Evolutionary conservation across 2,113 vertebrate species (phyloP).

Genomic region (Leiothrix lutea): DNA sequence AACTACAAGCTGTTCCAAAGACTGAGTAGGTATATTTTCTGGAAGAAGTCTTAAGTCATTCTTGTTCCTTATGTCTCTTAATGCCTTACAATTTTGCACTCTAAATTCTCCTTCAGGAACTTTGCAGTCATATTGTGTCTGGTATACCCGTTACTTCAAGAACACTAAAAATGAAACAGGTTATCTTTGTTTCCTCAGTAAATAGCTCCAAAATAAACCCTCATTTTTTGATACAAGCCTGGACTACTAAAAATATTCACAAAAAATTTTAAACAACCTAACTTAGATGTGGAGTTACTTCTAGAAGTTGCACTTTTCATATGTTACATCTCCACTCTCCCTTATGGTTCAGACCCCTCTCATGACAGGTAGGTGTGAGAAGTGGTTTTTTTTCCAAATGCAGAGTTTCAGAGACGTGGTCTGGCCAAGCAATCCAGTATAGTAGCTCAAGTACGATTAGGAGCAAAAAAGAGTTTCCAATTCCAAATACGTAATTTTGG

Average conservation of each 20-base stretch:
- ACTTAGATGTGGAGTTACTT: background rate
- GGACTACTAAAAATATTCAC: background rate
- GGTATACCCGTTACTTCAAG: background rate
- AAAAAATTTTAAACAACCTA: background rate
- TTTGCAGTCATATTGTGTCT: background rate
- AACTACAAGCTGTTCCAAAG: background rate
- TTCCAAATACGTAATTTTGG: background rate
- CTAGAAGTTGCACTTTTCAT: background rate
- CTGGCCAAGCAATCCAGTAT: fast-evolving
- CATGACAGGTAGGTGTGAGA: background rate
- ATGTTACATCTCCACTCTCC: background rate
- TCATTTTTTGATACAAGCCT: background rate
- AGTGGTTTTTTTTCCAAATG: background rate
- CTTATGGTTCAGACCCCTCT: background rate
- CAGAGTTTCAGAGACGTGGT: background rate
- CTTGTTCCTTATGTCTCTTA: background rate
- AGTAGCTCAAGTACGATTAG: fast-evolving
- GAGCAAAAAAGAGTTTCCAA: background rate
- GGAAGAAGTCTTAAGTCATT: background rate
- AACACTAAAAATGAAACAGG: background rate
- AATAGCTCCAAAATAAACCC: background rate
- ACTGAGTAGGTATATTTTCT: background rate
- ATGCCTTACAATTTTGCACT: background rate
- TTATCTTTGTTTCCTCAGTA: background rate
- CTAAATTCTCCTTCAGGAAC: background rate